Evolutionary conservation across 2,797 vertebrate genomes (phyloP), one percentile per base, ranked within the genome.

Genomic region (Onychomys arenicola): DNA sequence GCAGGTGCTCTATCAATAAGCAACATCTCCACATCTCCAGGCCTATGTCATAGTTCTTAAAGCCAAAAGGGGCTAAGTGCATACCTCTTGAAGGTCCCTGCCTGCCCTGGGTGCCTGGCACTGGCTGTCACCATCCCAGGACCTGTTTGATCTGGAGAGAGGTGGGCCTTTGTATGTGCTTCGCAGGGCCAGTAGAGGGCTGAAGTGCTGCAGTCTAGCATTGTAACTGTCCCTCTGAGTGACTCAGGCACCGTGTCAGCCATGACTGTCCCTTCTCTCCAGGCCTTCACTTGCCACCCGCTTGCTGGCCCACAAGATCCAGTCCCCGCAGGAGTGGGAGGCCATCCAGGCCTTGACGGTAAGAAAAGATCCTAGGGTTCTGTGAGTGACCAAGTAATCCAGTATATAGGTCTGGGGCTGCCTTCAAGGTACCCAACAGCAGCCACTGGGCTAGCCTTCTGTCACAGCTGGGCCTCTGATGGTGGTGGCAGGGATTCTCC

Each of bases 291-390:
- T 99, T 97, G 99, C 99, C 93, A 99, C 99, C 82, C 99, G 99
- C 96, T 99, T 99, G 83, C 98, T 99, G 98, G 99, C 99, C 69
- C 99, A 99, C 98, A 99, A 99, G 99, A 99, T 99, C 98, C 99
- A 99, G 98, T 99, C 99, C 75, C 99, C 99, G 0, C 99, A 99
- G 98, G 99, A 99, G 98, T 99, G 99, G 99, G 99, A 99, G 98
- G 99, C 99, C 6, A 98, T 99, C 98, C 99, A 99, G 98, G 99
- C 99, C 4, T 99, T 99, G 87, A 99, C 95, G 98, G 99, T 99
- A 98, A 99, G 76, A 76, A 75, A 93, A 12, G 83, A 73, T 46
- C 61, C 59, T 13, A 9, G 78, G 61, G 61, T 84, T 61, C 78
- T 3, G 6, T 78, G 86, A 71, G 77, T 55, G 46, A 59, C 49